A percentile compares a stretch with the other conserved stretches of the same genome.
Evolutionary conservation across 1,140 invertebrate species (phyloP).

Genomic region (Sitophilus oryzae): DNA sequence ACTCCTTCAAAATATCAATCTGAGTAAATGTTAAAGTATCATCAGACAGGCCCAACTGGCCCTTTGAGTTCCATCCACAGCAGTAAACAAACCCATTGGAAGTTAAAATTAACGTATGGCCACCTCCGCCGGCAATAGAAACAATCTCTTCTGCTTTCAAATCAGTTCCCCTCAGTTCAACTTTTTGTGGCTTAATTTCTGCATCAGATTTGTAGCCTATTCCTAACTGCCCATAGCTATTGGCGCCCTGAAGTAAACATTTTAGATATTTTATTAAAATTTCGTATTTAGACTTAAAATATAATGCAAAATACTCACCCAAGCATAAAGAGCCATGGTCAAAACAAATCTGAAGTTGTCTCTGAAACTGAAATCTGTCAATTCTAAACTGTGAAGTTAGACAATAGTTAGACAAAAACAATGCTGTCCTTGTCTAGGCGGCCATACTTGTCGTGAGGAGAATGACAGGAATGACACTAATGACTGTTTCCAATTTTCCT

Average conservation of each 20-base stretch:
- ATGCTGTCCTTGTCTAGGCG: too few species aligned
- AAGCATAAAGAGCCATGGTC: constrained; percentile 33
- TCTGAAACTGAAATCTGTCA: too few species aligned
- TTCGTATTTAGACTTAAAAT: too few species aligned
- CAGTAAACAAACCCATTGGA: constrained; percentile 63
- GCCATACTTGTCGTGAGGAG: too few species aligned
- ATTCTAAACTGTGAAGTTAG: too few species aligned
- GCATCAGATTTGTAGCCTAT: constrained; percentile 62
- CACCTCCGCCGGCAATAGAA: constrained; percentile 67
- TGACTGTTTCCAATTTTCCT: too few species aligned
- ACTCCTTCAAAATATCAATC: constrained; percentile 50
- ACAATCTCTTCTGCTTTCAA: constrained; percentile 48
- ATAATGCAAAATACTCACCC: constrained; percentile 27
- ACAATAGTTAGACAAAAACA: too few species aligned
- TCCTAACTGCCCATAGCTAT: constrained; percentile 77
- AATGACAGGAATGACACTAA: too few species aligned
- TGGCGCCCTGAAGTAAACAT: constrained; percentile 67
- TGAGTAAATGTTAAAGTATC: constrained; percentile 51
- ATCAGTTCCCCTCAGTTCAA: constrained; percentile 43
- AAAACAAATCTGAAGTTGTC: too few species aligned
- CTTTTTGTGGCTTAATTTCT: constrained; percentile 53
- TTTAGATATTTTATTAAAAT: too few species aligned
- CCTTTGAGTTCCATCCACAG: constrained; percentile 83
- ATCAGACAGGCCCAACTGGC: constrained; percentile 63
- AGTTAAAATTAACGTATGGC: constrained; percentile 65